These are phyloP conservation scores for Lasioglossum zephyrum DNA, from an alignment of 2,888 invertebrate species.

Conservation along the genomic window DNA sequence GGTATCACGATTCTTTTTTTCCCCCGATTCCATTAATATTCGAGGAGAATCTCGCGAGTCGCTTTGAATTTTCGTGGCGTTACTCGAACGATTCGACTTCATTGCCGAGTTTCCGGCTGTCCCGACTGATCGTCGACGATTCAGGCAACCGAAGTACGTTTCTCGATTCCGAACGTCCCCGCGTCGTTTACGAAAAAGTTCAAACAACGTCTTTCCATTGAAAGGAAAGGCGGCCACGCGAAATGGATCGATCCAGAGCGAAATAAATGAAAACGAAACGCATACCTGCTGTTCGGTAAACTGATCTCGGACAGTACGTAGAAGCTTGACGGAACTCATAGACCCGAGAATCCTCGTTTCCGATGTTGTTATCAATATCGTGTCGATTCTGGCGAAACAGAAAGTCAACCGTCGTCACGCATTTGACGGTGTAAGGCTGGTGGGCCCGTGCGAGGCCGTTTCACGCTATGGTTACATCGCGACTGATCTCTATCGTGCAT, in stretches of 20 bases:
- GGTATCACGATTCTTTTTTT: background rate
- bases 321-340: conserved; percentile 40
- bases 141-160: too few species aligned
- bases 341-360: conserved; percentile 28
- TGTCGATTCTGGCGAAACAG: conserved; percentile 38
- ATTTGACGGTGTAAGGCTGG: conserved; percentile 77
- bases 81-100: too few species aligned
- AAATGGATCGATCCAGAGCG: background rate
- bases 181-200: background rate
- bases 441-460: conserved; percentile 81
- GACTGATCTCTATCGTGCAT: conserved; percentile 79
- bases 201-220: background rate
- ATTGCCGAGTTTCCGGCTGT: background rate
- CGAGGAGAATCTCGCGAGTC: background rate
- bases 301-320: conserved; percentile 18
- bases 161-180: background rate
- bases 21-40: background rate
- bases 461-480: conserved; percentile 83
- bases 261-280: background rate
- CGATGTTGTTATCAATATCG: conserved; percentile 23
- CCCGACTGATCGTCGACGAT: too few species aligned
- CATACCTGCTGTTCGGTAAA: conserved; percentile 29
- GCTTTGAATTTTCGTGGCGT: background rate
- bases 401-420: conserved; percentile 76
- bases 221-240: background rate